A percentile compares a stretch with the other conserved stretches of the same genome.
These are phyloP conservation scores for Ceratitis capitata DNA, from an alignment of 1,140 invertebrate species.

Conservation along the genomic window DNA sequence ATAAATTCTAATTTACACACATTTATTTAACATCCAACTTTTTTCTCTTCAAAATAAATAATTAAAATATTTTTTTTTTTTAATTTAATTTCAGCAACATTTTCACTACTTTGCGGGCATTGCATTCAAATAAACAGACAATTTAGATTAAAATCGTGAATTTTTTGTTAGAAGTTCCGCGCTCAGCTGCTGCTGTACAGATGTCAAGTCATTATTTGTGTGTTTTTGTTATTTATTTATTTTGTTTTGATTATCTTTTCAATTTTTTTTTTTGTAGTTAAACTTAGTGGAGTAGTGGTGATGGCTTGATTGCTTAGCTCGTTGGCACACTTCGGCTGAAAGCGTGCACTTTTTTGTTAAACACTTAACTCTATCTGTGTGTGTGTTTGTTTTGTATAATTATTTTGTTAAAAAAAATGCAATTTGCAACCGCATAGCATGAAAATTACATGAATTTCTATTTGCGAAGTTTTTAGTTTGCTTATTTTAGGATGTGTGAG, in stretches of 20 bases:
- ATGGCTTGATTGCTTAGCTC: not conserved
- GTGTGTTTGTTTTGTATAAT: not conserved
- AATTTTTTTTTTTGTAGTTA: not conserved
- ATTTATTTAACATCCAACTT: too few relatives aligned
- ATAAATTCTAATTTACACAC: too few relatives aligned
- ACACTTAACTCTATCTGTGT: not conserved
- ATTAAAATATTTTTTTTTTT: too few relatives aligned
- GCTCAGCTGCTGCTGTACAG: not conserved
- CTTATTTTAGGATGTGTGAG: not conserved
- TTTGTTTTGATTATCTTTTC: not conserved
- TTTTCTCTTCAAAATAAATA: too few relatives aligned
- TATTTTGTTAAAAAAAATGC: not conserved
- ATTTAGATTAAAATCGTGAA: conserved; percentile 13
- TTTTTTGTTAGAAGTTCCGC: not conserved
- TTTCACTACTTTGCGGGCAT: not conserved
- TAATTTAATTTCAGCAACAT: too few relatives aligned
- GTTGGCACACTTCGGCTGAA: conserved; percentile 1
- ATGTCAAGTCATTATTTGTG: not conserved
- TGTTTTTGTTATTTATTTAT: not conserved
- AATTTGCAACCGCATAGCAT: not conserved
- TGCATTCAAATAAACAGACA: not conserved
- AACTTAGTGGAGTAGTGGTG: not conserved
- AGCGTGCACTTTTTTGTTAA: not conserved
- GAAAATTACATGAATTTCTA: not conserved
- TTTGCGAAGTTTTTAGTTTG: not conserved